phyloP scores from a whole-genome alignment of 2,888 invertebrate species.

The Achlya flavicornis region DNA sequence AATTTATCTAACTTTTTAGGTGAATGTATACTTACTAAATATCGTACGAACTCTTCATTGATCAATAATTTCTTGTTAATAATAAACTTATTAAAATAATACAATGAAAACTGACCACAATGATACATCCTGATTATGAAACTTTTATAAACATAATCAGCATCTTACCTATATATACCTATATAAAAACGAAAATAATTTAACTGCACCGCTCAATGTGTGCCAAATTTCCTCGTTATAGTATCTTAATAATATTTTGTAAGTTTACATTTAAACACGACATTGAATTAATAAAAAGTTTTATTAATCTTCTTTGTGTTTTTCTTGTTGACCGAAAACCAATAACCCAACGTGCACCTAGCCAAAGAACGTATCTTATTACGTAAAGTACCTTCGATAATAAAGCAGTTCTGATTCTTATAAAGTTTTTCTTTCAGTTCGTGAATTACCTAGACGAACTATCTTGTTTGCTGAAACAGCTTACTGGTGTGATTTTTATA shows the following conservation, averaged over 20 bases:
- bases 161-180: too few relatives aligned
- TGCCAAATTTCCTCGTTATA: slow-evolving; percentile 60
- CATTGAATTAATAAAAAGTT: slow-evolving; percentile 69
- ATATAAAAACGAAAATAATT: too few relatives aligned
- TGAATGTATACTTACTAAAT: not conserved
- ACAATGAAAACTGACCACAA: not conserved
- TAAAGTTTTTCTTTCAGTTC: not conserved
- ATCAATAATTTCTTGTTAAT: not conserved
- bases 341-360: slow-evolving; percentile 6
- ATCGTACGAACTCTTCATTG: not conserved
- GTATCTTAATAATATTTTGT: slow-evolving; percentile 68
- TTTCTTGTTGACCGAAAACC: slow-evolving; percentile 26
- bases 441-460: not conserved
- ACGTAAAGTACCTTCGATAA: not conserved
- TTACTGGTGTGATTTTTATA: not conserved
- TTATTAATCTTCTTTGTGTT: slow-evolving; percentile 45
- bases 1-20: not conserved
- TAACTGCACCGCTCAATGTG: slow-evolving; percentile 50
- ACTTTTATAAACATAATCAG: too few relatives aligned
- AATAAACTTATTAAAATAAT: not conserved
- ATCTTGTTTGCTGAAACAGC: not conserved
- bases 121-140: too few relatives aligned
- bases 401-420: not conserved
- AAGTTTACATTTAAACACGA: slow-evolving; percentile 69
- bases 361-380: not conserved